These are phyloP conservation scores for Erpornis zantholeuca DNA, from an alignment of 2,113 vertebrate genomes.

Conservation along the genomic window DNA sequence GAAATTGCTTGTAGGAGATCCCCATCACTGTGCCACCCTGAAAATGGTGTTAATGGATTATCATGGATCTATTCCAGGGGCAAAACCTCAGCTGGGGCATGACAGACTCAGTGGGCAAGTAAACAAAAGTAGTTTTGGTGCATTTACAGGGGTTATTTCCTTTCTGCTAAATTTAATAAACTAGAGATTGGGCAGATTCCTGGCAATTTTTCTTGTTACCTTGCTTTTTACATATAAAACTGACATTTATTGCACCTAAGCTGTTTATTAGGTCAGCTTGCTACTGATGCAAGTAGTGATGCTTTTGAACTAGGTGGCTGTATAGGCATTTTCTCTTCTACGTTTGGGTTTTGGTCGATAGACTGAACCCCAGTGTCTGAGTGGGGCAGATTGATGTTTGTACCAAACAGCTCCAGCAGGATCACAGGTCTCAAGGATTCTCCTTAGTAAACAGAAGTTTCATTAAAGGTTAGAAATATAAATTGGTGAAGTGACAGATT, in stretches of 20 bases:
- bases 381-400: neutral
- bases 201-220: neutral
- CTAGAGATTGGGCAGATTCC: neutral
- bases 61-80: neutral
- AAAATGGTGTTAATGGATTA: neutral
- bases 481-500: constrained; percentile 78
- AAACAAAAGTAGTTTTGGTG: neutral
- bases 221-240: neutral
- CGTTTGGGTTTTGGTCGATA: constrained; percentile 2
- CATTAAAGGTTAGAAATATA: constrained; percentile 75
- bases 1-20: neutral
- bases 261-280: neutral
- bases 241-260: neutral
- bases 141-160: neutral
- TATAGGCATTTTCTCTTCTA: neutral
- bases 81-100: neutral
- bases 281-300: neutral
- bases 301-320: neutral
- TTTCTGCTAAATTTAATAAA: neutral
- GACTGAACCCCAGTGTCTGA: neutral
- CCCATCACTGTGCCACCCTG: no score
- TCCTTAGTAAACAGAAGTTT: constrained; percentile 73
- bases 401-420: neutral
- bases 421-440: constrained; percentile 61
- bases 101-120: neutral